A percentile compares a stretch with the other conserved stretches of the same genome.
Conservation (phyloP, 1,140 invertebrate species). For the Polypedilum vanderplanki region DNA sequence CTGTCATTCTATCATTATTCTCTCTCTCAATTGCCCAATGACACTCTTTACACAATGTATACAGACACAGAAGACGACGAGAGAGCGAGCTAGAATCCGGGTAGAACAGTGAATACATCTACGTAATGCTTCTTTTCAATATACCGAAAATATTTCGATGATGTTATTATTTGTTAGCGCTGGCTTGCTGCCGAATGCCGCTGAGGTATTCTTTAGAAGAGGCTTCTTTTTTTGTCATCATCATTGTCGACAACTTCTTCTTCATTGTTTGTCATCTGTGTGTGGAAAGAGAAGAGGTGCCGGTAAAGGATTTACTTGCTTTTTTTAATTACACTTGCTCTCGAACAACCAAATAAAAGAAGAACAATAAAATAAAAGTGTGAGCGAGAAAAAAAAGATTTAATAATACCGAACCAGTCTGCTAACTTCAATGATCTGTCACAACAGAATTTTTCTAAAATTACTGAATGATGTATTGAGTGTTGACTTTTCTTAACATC, state of each 20-base stretch:
- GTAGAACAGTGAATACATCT: not conserved
- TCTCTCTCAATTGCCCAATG: conserved; percentile 10
- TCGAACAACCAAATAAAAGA: too few relatives aligned
- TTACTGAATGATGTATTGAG: not conserved
- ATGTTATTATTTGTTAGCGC: not conserved
- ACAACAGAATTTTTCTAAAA: conserved; percentile 3
- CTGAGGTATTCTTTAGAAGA: not conserved
- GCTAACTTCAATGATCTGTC: not conserved
- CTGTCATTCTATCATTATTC: not conserved
- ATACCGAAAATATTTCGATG: conserved; percentile 18
- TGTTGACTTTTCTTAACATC: conserved; percentile 18
- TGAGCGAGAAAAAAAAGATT: too few relatives aligned
- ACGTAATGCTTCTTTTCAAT: conserved; percentile 12
- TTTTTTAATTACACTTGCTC: too few relatives aligned
- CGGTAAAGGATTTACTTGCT: too few relatives aligned
- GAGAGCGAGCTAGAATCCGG: not conserved
- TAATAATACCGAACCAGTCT: not conserved
- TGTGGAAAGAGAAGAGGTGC: too few relatives aligned
- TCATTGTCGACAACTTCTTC: not conserved
- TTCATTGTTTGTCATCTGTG: too few relatives aligned
- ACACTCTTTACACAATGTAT: not conserved
- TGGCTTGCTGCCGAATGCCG: not conserved
- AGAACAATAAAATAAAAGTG: too few relatives aligned
- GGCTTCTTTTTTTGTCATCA: not conserved
- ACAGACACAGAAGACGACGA: not conserved